Percentiles rank a stretch among this genome's conserved stretches.
phyloP scores from a whole-genome alignment of 2,888 invertebrate species.

The Beris chalybata region DNA sequence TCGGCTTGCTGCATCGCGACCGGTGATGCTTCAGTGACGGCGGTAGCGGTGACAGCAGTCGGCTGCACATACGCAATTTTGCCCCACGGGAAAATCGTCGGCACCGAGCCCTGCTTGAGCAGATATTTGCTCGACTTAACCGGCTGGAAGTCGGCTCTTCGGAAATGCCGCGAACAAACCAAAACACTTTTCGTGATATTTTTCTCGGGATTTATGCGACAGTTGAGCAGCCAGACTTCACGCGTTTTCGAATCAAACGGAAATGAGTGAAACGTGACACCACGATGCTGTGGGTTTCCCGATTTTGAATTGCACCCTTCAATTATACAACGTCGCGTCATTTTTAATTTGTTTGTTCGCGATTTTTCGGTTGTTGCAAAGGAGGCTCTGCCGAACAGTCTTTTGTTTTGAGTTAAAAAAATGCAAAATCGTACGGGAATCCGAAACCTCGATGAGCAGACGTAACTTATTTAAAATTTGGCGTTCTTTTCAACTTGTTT shows the following conservation, averaged over 20 bases:
- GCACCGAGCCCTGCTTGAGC: conserved; percentile 70
- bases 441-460: too few relatives aligned
- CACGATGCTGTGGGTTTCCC: conserved; percentile 57
- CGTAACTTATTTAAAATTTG: too few relatives aligned
- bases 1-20: conserved; percentile 50
- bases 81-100: conserved; percentile 72
- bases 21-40: conserved; percentile 48
- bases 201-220: conserved; percentile 59
- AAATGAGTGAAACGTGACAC: conserved; percentile 76
- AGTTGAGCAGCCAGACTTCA: conserved; percentile 67
- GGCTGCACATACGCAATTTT: conserved; percentile 44
- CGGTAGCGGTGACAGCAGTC: conserved; percentile 47
- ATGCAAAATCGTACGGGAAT: too few relatives aligned
- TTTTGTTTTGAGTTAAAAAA: too few relatives aligned
- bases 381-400: too few relatives aligned
- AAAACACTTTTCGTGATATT: conserved; percentile 63
- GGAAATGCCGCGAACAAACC: conserved; percentile 77
- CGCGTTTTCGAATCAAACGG: conserved; percentile 66
- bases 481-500: too few relatives aligned
- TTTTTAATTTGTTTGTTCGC: conserved; percentile 35
- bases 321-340: conserved; percentile 55
- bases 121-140: conserved; percentile 71
- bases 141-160: conserved; percentile 71
- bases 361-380: too few relatives aligned
- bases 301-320: conserved; percentile 52